A percentile compares a stretch with the other conserved stretches of the same genome.
phyloP scores from a whole-genome alignment of 30 jellyfish, hydroid and myxozoan genomes.

The Nemopilema nomurai region DNA sequence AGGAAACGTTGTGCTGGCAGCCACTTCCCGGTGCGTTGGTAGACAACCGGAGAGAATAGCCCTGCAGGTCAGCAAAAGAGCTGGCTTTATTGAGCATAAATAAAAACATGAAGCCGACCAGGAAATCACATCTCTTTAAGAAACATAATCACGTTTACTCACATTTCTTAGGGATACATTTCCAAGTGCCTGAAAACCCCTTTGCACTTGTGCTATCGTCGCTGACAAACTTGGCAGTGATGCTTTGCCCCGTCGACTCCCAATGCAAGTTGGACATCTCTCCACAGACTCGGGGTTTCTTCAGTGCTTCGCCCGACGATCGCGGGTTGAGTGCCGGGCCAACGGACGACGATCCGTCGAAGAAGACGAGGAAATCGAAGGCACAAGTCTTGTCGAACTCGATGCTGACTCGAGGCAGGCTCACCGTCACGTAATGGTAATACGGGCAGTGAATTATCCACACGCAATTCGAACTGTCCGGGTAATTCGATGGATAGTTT shows the following conservation, averaged over 20 bases:
- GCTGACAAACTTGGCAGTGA: conserved; percentile 59
- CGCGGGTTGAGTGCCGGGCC: conserved; percentile 15
- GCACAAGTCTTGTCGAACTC: conserved; percentile 68
- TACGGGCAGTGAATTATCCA: conserved; percentile 71
- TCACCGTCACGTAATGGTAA: conserved; percentile 37
- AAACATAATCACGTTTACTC: background rate
- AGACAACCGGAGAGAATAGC: too few relatives aligned
- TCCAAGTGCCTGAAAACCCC: conserved; percentile 70
- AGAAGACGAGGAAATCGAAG: conserved; percentile 46
- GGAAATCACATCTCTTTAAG: too few relatives aligned
- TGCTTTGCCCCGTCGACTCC: conserved; percentile 51
- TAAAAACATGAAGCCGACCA: too few relatives aligned
- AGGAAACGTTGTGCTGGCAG: background rate
- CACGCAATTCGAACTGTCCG: conserved; percentile 60
- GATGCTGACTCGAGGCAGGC: conserved; percentile 33
- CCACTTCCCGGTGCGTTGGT: background rate
- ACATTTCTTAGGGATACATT: conserved; percentile 5
- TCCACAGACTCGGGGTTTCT: conserved; percentile 50
- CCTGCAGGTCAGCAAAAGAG: too few relatives aligned
- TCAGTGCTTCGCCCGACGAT: conserved; percentile 11
- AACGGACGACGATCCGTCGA: conserved; percentile 48
- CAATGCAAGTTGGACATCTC: conserved; percentile 20
- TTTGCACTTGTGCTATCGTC: conserved; percentile 68
- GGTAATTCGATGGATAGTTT: conserved; percentile 56
- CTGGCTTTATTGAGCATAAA: too few relatives aligned